Base-by-base conservation (phyloP, 2,797 vertebrate species). In the Pygocentrus nattereri region DNA sequence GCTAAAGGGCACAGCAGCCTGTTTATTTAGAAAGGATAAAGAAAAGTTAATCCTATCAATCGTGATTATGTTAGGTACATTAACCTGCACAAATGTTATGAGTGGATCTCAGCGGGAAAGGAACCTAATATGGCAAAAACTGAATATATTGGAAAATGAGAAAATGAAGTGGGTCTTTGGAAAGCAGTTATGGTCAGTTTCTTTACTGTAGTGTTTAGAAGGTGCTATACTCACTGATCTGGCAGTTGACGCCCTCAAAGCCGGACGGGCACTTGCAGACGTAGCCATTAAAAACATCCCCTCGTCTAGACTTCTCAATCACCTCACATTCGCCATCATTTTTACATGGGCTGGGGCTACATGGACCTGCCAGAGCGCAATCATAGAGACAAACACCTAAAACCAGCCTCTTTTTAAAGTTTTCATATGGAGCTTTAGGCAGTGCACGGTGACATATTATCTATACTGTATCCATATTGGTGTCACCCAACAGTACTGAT, bases 271-370 rank as follows among this genome's bases (percentile, higher is more conserved):
- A 99, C 62, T 91, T 94, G 95, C 98, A 99, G 89, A 94, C 5
- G 73, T 97, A 99, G 71, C 95, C 94, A 0, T 90, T 93, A 88
- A 99, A 99, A 85, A 96, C 94, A 0, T 99, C 98, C 0, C 98
- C 97, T 30, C 97, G 93, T 58, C 95, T 95, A 16, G 87, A 86
- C 0, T 90, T 88, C 0, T 91, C 69, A 3, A 93, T 84, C 73
- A 94, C 85, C 87, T 96, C 90, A 61, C 98, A 99, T 0, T 90
- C 86, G 0, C 93, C 98, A 0, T 96, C 92, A 0, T 97, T 96
- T 79, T 89, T 89, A 87, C 98, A 99, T 34, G 98, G 97, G 90
- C 97, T 98, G 1, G 96, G 96, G 74, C 85, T 93, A 89, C 98
- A 99, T 11, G 96, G 95, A 23, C 97, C 98, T 99, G 87, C 19